Evolutionary conservation across 2,888 invertebrate species (phyloP), one percentile per base, ranked within the genome.

Genomic region (Magallana nippona): DNA sequence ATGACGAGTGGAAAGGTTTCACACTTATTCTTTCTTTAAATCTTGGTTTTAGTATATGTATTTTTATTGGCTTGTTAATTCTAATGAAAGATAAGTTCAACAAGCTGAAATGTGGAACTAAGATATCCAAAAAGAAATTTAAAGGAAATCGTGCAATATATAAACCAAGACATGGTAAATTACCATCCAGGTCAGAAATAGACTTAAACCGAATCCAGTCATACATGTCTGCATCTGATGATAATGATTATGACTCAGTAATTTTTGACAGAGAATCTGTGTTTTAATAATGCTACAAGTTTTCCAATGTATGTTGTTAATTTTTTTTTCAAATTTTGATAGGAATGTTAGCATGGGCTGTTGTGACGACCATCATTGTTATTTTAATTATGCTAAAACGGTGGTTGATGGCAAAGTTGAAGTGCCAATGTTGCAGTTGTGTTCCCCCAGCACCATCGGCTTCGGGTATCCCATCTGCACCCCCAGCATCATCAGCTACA

Each of bases 121-220:
- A 78, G 44, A 55, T 55, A 78, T 78, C 78, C n/a, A 55, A 44
- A 78, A 78, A 32, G 55, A 78, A 78, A 62, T 62, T 62, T 62
- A 62, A 62, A 62, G 22, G 62, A 62, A 62, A 19, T 62, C 44
- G 55, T 44, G 44, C 78, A 78, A 44, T 78, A 44, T 78, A 13
- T 78, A 78, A 32, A 27, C 78, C 78, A 55, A 78, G 55, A 78
- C 78, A 19, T 19, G 62, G 62, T 62, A 78, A 78, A 78, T 78
- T 78, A 78, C 78, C 78, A 19, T 78, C 78, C 55, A 78, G 56
- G 56, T 78, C 78, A 55, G 78, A 78, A 44, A 55, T 78, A 55
- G 78, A 78, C n/a, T 78, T 78, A 19, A 78, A 78, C 56, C 55
- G 78, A 78, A 55, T 78, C 55, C 55, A 78, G 56, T 55, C 19